These are phyloP conservation scores for Drosophila seguyi DNA, from an alignment of 1,140 invertebrate species.

Conservation along the genomic window DNA sequence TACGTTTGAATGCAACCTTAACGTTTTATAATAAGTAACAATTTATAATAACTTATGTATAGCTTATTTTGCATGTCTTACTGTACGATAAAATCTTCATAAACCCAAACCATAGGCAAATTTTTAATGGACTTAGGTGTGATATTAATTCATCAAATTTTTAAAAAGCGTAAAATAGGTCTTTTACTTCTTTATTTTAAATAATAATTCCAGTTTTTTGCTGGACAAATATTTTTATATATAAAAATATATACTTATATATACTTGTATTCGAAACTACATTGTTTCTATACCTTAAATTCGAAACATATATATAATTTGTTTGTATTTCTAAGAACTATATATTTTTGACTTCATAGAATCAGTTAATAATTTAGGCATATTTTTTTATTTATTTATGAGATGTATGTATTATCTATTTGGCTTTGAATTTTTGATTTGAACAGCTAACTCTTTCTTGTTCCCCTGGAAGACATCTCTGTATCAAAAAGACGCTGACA, in stretches of 20 bases:
- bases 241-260: background rate
- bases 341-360: no score
- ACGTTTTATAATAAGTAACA: background rate
- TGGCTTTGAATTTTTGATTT: background rate
- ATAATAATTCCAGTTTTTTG: background rate
- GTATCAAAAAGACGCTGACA: conserved; percentile 44
- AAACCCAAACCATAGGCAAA: background rate
- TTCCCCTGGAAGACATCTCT: background rate
- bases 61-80: no score
- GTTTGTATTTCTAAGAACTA: background rate
- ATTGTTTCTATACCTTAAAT: background rate
- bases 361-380: background rate
- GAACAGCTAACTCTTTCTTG: background rate
- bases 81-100: no score
- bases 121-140: background rate
- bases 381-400: background rate
- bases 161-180: background rate
- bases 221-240: background rate
- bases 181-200: background rate
- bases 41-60: no score
- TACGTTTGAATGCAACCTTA: background rate
- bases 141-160: background rate
- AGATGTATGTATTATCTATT: background rate
- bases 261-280: background rate
- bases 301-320: background rate